phyloP scores from a whole-genome alignment of 2,888 invertebrate genomes.

The Liodrosophila aerea region DNA sequence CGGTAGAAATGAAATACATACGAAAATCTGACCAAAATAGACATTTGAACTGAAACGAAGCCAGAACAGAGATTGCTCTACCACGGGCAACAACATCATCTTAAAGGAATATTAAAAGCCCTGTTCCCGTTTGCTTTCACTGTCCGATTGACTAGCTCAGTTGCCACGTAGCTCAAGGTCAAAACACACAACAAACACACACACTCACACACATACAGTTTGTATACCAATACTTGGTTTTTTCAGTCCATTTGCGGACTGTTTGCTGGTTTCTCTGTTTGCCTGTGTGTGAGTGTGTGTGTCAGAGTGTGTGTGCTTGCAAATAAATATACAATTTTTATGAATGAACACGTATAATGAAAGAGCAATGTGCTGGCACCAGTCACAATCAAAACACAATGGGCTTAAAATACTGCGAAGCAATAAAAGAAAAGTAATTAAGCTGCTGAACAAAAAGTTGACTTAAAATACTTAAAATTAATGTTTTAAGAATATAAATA shows the following conservation, averaged over 20 bases:
- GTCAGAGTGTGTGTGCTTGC: conserved; percentile 49
- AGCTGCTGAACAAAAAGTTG: too few species aligned
- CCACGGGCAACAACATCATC: conserved; percentile 26
- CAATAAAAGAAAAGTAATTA: conserved; percentile 1
- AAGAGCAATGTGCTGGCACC: conserved; percentile 54
- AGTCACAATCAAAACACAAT: conserved; percentile 42
- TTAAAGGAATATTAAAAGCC: conserved; percentile 73
- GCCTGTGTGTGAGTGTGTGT: conserved; percentile 3
- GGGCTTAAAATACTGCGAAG: conserved; percentile 22
- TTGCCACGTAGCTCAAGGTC: conserved; percentile 64
- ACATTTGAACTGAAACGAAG: conserved; percentile 9
- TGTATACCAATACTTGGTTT: conserved; percentile 23
- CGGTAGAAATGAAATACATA: conserved; percentile 10
- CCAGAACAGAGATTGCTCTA: conserved; percentile 18
- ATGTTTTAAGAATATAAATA: too few species aligned
- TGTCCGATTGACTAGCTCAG: conserved; percentile 33
- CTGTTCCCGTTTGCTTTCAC: conserved; percentile 4
- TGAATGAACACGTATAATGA: conserved; percentile 77
- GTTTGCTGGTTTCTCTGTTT: conserved; percentile 32
- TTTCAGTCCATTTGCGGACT: conserved; percentile 23
- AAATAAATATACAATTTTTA: conserved; percentile 77
- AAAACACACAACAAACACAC: conserved; percentile 47
- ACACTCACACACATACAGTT: conserved; percentile 13
- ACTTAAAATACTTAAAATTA: too few species aligned
- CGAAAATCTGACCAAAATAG: conserved; percentile 30